Percentiles rank a stretch among this genome's conserved stretches.
These are phyloP conservation scores for Globodera rostochiensis DNA, from an alignment of 1,140 invertebrate genomes.

Conservation along the genomic window DNA sequence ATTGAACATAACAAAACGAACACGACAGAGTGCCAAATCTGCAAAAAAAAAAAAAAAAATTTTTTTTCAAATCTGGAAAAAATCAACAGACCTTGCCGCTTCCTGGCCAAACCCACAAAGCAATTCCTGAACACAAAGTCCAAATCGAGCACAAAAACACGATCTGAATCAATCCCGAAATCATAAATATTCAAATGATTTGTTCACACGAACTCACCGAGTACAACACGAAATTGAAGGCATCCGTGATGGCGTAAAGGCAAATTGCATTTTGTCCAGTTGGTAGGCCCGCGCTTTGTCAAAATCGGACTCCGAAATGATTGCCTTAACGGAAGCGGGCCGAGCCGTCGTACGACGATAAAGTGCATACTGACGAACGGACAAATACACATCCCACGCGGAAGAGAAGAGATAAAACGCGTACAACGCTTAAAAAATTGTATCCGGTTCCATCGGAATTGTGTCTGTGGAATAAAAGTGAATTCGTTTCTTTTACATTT, in stretches of 20 bases:
- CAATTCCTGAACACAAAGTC: constrained; percentile 27
- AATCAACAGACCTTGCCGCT: constrained; percentile 49
- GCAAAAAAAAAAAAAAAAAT: constrained; percentile 37
- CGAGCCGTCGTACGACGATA: constrained; percentile 54
- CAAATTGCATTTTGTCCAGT: constrained; percentile 60
- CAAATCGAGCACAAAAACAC: constrained; percentile 53
- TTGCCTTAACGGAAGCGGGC: constrained; percentile 47
- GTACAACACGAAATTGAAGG: constrained; percentile 45
- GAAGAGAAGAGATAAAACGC: constrained; percentile 51
- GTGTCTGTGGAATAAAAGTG: no score
- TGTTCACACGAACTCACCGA: constrained; percentile 43
- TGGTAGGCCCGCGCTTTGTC: constrained; percentile 57
- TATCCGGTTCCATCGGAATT: constrained; percentile 31
- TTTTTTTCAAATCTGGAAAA: neutral
- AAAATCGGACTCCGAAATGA: constrained; percentile 58
- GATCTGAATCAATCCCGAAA: constrained; percentile 41
- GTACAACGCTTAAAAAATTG: constrained; percentile 54
- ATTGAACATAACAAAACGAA: constrained; percentile 41
- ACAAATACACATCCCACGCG: constrained; percentile 58
- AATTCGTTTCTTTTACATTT: no score
- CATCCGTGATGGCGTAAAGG: constrained; percentile 44
- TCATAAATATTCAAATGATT: neutral
- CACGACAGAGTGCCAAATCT: constrained; percentile 54
- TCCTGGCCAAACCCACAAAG: neutral
- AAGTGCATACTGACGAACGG: constrained; percentile 51